These are phyloP conservation scores for Geodia barretti DNA, from an alignment of 37 sponge, comb jelly and placozoan genomes.

Conservation along the genomic window DNA sequence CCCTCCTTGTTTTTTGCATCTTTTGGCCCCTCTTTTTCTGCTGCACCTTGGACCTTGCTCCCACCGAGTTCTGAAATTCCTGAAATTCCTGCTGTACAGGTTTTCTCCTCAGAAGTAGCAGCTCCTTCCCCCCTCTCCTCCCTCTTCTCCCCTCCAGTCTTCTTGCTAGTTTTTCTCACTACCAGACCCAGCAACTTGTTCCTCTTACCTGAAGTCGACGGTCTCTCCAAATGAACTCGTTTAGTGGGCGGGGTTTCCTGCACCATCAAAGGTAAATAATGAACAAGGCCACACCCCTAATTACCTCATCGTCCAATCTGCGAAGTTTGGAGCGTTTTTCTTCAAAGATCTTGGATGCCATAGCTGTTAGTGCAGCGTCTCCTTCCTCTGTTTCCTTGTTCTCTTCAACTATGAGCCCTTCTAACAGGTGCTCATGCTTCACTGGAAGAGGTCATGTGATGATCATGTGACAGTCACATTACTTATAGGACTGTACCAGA, in stretches of 20 bases:
- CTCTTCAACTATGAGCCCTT: constrained; percentile 59
- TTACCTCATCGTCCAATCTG: constrained; percentile 58
- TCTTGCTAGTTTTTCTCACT: background rate
- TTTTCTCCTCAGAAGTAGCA: too few species aligned
- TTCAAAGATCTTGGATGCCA: constrained; percentile 67
- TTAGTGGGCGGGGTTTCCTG: background rate
- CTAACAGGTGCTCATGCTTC: constrained; percentile 63
- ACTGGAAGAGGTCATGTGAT: constrained; percentile 11
- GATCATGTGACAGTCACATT: background rate
- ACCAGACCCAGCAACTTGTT: constrained; percentile 3
- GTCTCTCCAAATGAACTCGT: background rate
- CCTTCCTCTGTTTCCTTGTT: constrained; percentile 42
- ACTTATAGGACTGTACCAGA: constrained; percentile 52
- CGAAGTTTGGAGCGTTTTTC: constrained; percentile 17
- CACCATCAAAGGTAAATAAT: too few species aligned
- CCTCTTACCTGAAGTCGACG: background rate
- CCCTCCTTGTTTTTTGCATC: too few species aligned
- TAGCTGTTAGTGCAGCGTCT: constrained; percentile 69
- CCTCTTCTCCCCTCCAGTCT: background rate
- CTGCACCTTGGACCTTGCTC: too few species aligned
- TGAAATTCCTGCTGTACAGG: too few species aligned
- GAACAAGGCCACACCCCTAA: constrained; percentile 25
- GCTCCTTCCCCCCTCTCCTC: background rate
- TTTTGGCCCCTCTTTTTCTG: too few species aligned
- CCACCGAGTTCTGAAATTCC: too few species aligned